A percentile compares a stretch with the other conserved stretches of the same genome.
phyloP scores from a whole-genome alignment of 2,888 invertebrate species.

The Gandaritis pyraliata region DNA sequence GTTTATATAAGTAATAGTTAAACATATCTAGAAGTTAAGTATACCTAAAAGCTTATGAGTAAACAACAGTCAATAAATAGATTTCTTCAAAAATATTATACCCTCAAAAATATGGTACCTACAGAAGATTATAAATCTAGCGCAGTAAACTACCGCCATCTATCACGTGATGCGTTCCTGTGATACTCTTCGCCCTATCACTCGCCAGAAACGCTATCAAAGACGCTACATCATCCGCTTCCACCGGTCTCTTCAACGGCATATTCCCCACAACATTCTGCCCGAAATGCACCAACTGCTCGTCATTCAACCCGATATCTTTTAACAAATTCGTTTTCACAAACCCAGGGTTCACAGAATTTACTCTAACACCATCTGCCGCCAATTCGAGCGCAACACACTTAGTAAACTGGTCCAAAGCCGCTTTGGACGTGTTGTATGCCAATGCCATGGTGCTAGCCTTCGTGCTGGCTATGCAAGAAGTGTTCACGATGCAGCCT shows the following conservation, averaged over 20 bases:
- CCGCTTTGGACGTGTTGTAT: slow-evolving; percentile 96
- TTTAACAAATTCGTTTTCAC: slow-evolving; percentile 93
- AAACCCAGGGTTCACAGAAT: slow-evolving; percentile 97
- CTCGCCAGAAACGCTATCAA: slow-evolving; percentile 95
- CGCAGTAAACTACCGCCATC: slow-evolving; percentile 67
- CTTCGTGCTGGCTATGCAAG: slow-evolving; percentile 92
- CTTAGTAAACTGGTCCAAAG: slow-evolving; percentile 96
- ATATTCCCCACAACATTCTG: slow-evolving; percentile 88
- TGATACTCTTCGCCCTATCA: slow-evolving; percentile 93
- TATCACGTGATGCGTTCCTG: slow-evolving; percentile 86
- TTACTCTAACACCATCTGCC: slow-evolving; percentile 91
- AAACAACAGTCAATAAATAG: slow-evolving; percentile 4
- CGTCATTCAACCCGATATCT: slow-evolving; percentile 80
- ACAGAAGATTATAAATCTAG: slow-evolving; percentile 1
- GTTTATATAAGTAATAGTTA: too few species aligned
- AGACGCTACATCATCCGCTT: slow-evolving; percentile 92
- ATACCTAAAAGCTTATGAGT: too few species aligned
- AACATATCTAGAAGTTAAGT: too few species aligned
- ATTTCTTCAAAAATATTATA: slow-evolving; percentile 3
- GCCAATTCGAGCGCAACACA: slow-evolving; percentile 95
- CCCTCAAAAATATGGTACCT: neutral
- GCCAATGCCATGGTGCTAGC: slow-evolving; percentile 89
- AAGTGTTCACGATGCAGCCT: slow-evolving; percentile 95
- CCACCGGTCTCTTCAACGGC: slow-evolving; percentile 93
- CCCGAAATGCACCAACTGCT: slow-evolving; percentile 91